Conservation (phyloP, 2,888 invertebrate species). For the Cryptocheilus praepositus region DNA sequence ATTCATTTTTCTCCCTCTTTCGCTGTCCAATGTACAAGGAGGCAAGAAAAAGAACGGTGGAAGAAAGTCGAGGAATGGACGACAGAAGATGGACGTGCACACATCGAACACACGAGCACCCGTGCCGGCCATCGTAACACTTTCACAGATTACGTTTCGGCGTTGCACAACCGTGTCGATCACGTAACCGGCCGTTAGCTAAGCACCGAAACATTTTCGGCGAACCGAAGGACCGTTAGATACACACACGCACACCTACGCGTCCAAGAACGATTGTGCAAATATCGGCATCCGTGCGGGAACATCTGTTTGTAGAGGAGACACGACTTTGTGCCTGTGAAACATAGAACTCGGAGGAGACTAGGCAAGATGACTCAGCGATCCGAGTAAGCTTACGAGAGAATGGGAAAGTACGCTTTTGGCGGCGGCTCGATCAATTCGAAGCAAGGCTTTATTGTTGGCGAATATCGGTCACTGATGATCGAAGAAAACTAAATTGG, state of each 20-base stretch:
- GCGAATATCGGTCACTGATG: too few relatives aligned
- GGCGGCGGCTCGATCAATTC: too few relatives aligned
- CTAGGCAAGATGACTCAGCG: too few relatives aligned
- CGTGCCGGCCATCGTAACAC: constrained; percentile 55
- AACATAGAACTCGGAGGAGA: too few relatives aligned
- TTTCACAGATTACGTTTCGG: constrained; percentile 61
- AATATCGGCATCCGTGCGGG: too few relatives aligned
- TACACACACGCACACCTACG: background rate
- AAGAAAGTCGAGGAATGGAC: constrained; percentile 27
- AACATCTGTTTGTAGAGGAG: too few relatives aligned
- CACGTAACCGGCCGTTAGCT: constrained; percentile 47
- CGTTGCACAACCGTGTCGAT: constrained; percentile 58
- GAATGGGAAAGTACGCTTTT: too few relatives aligned
- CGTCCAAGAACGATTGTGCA: too few relatives aligned
- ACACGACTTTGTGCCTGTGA: background rate
- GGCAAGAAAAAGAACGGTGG: constrained; percentile 35
- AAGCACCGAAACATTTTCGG: constrained; percentile 2
- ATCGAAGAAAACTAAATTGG: too few relatives aligned
- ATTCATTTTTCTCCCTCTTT: constrained; percentile 43
- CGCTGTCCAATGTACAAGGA: constrained; percentile 21
- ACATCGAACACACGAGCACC: constrained; percentile 33
- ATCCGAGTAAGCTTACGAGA: too few relatives aligned
- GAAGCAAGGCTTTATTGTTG: too few relatives aligned
- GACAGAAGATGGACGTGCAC: constrained; percentile 18
- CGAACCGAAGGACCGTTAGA: background rate